A percentile compares a stretch with the other conserved stretches of the same genome.
phyloP scores from a whole-genome alignment of 1,140 invertebrate genomes.

The Colletes latitarsis region DNA sequence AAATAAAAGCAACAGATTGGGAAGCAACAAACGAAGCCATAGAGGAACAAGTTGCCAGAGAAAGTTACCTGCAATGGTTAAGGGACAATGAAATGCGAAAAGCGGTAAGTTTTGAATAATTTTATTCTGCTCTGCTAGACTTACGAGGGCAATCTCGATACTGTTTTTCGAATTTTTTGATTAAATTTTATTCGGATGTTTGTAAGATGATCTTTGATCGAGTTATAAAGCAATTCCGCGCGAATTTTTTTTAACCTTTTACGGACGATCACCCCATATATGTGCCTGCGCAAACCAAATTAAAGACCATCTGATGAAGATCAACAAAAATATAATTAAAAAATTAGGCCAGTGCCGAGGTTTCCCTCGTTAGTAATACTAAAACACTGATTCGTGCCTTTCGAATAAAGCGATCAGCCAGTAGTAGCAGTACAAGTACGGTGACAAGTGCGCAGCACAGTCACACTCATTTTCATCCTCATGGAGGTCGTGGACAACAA shows the following conservation, averaged over 20 bases:
- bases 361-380: background rate
- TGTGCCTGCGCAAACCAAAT: too few species aligned
- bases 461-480: conserved; percentile 76
- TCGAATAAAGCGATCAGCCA: conserved; percentile 73
- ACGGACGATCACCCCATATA: too few species aligned
- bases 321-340: too few species aligned
- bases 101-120: conserved; percentile 71
- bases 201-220: too few species aligned
- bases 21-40: conserved; percentile 96
- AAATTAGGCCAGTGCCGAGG: too few species aligned
- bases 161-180: too few species aligned
- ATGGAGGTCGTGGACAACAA: conserved; percentile 74
- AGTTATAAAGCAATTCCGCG: too few species aligned
- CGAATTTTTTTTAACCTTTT: too few species aligned
- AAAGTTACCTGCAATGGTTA: conserved; percentile 95
- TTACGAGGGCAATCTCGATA: too few species aligned
- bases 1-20: conserved; percentile 95
- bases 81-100: conserved; percentile 87
- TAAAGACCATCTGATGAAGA: too few species aligned
- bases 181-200: too few species aligned
- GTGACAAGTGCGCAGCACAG: conserved; percentile 78
- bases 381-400: conserved; percentile 27
- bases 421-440: conserved; percentile 78
- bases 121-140: background rate
- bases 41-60: conserved; percentile 93